Conservation (phyloP, 2,797 vertebrate genomes). For the Microhierax caerulescens region DNA sequence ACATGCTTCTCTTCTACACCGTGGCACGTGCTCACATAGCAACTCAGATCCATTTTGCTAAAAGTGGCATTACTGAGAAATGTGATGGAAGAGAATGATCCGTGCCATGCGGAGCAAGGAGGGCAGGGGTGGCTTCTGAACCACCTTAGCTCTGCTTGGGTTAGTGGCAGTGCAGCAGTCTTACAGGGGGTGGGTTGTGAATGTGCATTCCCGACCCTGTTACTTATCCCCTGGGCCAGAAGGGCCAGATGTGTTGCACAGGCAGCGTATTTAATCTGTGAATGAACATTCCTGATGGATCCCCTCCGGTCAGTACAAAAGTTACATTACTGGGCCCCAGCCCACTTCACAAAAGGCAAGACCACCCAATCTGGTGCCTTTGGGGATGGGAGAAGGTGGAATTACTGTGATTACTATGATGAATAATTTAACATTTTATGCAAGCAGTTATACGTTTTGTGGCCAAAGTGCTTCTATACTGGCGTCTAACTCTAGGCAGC, state of each 20-base stretch:
- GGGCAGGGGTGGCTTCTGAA: background rate
- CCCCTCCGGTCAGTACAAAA: background rate
- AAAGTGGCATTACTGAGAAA: background rate
- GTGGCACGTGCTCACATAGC: rapidly evolving
- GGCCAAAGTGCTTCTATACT: background rate
- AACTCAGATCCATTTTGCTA: background rate
- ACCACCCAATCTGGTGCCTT: background rate
- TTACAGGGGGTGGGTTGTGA: background rate
- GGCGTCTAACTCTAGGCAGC: background rate
- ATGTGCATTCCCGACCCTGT: background rate
- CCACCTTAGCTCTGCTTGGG: background rate
- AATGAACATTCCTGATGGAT: constrained; percentile 24
- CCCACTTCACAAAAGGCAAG: background rate
- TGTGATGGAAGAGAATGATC: background rate
- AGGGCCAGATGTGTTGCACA: constrained; percentile 28
- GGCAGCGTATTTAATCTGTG: background rate
- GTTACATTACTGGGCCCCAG: background rate
- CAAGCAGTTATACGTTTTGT: background rate
- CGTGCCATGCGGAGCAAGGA: rapidly evolving
- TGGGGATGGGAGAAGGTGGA: background rate
- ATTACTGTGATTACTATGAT: background rate
- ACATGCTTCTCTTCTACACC: rapidly evolving
- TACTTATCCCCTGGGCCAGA: background rate
- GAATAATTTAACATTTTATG: background rate
- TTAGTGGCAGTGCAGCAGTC: background rate